Percentiles rank a stretch among this genome's conserved stretches.
These are phyloP conservation scores for Ursus arctos DNA, from an alignment of 2,113 vertebrate genomes.

Conservation along the genomic window DNA sequence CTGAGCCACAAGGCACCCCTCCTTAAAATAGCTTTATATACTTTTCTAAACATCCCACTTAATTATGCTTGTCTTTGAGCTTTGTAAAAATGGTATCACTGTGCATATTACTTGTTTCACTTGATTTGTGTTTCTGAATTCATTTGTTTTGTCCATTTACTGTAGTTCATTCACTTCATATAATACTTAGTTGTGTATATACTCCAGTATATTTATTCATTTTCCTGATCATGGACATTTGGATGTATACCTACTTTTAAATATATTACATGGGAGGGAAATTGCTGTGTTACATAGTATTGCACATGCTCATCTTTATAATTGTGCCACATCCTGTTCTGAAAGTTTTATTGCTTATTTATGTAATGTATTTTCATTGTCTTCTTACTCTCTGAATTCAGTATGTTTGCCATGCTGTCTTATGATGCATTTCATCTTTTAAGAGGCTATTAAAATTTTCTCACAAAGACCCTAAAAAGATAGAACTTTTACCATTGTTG, in stretches of 20 bases:
- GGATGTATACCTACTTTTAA: conserved; percentile 9
- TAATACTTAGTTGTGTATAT: conserved; percentile 12
- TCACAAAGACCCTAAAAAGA: conserved; percentile 24
- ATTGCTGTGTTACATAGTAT: not conserved
- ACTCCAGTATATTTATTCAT: not conserved
- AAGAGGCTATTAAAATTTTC: conserved; percentile 54
- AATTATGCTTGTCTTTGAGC: conserved; percentile 27
- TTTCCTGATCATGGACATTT: conserved; percentile 25
- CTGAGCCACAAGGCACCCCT: not conserved
- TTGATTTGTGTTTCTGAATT: conserved; percentile 38
- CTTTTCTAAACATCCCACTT: conserved; percentile 19
- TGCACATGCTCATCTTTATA: not conserved
- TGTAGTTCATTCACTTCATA: conserved; percentile 50
- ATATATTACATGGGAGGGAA: not conserved
- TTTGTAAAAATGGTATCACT: conserved; percentile 39
- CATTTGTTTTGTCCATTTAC: conserved; percentile 4
- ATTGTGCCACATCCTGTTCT: not conserved
- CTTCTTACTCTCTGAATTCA: conserved; percentile 29
- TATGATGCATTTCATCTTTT: conserved; percentile 25
- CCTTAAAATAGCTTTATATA: conserved; percentile 37
- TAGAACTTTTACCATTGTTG: conserved; percentile 7
- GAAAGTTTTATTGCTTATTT: conserved; percentile 44
- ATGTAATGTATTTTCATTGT: conserved; percentile 33
- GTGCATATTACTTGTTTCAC: conserved; percentile 14
- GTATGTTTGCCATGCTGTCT: conserved; percentile 42